Evolutionary conservation across 2,797 vertebrate species (phyloP).

Genomic region (Falco concolor): DNA sequence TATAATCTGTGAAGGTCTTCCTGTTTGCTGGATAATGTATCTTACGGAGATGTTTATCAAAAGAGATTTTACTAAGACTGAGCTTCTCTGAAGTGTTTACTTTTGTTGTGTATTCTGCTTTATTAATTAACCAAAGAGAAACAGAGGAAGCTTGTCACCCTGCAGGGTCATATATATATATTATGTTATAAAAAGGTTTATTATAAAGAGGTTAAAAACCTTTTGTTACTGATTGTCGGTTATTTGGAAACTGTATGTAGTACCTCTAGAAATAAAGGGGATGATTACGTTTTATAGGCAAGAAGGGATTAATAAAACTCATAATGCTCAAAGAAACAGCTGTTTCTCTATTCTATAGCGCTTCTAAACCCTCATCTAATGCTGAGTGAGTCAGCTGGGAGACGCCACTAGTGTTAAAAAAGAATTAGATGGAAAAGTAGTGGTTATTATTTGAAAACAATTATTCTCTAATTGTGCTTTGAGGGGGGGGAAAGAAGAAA

Average conservation of each 20-base stretch:
- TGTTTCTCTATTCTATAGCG: constrained; percentile 65
- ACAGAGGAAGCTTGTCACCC: background rate
- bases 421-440: constrained; percentile 63
- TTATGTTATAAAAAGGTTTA: constrained; percentile 31
- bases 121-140: constrained; percentile 26
- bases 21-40: constrained; percentile 30
- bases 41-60: background rate
- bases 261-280: constrained; percentile 73
- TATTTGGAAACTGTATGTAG: constrained; percentile 63
- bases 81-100: constrained; percentile 5
- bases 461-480: constrained; percentile 69
- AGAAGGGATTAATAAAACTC: constrained; percentile 70
- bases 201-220: constrained; percentile 48
- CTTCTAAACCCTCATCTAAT: constrained; percentile 57
- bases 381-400: constrained; percentile 65
- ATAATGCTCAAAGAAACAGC: constrained; percentile 70
- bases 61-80: constrained; percentile 14
- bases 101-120: background rate
- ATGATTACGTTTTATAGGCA: constrained; percentile 74
- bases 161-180: constrained; percentile 11
- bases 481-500: background rate
- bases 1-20: constrained; percentile 19
- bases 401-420: constrained; percentile 44
- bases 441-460: constrained; percentile 70
- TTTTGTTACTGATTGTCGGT: constrained; percentile 69